phyloP scores from a whole-genome alignment of 53 echinoderm and acorn worm species.

The Antedon mediterranea region DNA sequence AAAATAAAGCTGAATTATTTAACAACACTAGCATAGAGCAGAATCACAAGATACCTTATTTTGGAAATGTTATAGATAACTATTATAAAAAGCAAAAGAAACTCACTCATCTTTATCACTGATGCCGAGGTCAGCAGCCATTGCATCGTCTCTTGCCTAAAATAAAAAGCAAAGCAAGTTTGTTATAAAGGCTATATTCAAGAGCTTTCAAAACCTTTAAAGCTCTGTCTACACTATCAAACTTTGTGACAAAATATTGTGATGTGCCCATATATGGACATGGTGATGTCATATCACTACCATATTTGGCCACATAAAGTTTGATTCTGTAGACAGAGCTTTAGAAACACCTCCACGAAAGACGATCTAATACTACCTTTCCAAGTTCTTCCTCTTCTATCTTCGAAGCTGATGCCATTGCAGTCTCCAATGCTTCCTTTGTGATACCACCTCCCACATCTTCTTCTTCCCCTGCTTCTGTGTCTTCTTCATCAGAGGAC shows the following conservation, averaged over 20 bases:
- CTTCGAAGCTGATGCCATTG: constrained; percentile 67
- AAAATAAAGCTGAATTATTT: too few species aligned
- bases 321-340: too few species aligned
- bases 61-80: too few species aligned
- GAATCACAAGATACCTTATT: too few species aligned
- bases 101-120: constrained; percentile 82
- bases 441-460: constrained; percentile 13
- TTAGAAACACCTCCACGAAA: too few species aligned
- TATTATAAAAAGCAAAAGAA: too few species aligned
- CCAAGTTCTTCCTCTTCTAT: constrained; percentile 89
- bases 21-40: too few species aligned
- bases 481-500: constrained; percentile 27
- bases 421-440: constrained; percentile 49
- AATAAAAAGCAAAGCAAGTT: background rate
- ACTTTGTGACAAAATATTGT: too few species aligned
- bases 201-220: constrained; percentile 35
- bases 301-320: too few species aligned
- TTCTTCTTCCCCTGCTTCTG: constrained; percentile 28
- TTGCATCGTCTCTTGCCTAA: constrained; percentile 60
- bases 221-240: constrained; percentile 78
- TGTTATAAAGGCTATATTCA: too few species aligned
- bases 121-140: constrained; percentile 43
- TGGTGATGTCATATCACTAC: too few species aligned
- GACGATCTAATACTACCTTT: constrained; percentile 57
- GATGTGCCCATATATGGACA: too few species aligned